Evolutionary conservation across 2,113 vertebrate species (phyloP).

Genomic region (Turnix velox): DNA sequence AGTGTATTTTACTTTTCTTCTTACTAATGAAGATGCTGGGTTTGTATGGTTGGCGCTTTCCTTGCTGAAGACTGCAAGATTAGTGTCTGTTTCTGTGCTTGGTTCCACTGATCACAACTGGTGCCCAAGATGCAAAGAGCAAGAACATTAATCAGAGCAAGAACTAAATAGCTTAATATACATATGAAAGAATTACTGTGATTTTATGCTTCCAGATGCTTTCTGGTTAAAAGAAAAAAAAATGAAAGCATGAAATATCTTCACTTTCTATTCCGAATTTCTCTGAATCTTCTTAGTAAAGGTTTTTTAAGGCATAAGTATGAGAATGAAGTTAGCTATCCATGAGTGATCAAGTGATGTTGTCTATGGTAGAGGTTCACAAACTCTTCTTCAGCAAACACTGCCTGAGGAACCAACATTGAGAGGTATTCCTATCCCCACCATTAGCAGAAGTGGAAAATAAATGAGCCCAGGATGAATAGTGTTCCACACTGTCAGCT

Average conservation of each 20-base stretch:
- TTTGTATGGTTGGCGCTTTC: slow-evolving; percentile 52
- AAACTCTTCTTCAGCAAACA: not conserved
- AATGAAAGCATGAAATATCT: not conserved
- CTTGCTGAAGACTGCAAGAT: slow-evolving; percentile 50
- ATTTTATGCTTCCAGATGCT: not conserved
- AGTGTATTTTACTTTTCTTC: slow-evolving; percentile 68
- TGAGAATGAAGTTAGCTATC: not conserved
- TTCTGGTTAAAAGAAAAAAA: not conserved
- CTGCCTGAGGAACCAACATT: not conserved
- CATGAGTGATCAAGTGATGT: not conserved
- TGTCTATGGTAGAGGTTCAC: not conserved
- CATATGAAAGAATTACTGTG: not conserved
- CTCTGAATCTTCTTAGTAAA: not conserved
- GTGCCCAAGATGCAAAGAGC: slow-evolving; percentile 38
- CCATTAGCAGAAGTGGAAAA: not conserved
- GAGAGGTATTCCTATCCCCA: not conserved
- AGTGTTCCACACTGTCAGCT: not conserved
- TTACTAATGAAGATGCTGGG: slow-evolving; percentile 38
- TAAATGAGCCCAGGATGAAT: not conserved
- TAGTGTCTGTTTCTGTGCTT: slow-evolving; percentile 16
- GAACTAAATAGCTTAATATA: not conserved
- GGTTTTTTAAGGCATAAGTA: not conserved
- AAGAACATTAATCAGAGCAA: too few relatives aligned
- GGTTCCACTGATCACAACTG: slow-evolving; percentile 57
- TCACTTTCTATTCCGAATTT: not conserved